These are phyloP conservation scores for Blomia tropicalis DNA, from an alignment of 2,888 invertebrate genomes.

Conservation along the genomic window DNA sequence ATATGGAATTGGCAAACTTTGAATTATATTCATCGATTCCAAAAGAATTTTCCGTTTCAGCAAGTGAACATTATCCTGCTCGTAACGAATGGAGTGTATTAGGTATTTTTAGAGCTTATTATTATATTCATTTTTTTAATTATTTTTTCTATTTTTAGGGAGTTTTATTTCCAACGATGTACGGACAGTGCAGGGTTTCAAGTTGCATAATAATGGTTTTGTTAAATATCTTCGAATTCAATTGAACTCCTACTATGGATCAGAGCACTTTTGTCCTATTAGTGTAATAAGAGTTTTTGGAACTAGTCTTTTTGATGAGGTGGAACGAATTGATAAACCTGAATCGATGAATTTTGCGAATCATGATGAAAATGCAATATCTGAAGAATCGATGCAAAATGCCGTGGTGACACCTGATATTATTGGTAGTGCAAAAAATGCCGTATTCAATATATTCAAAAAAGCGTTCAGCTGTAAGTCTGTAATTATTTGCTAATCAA, in stretches of 20 bases:
- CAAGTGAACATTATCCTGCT: slow-evolving; percentile 73
- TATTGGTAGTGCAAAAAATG: slow-evolving; percentile 69
- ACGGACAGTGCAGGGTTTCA: slow-evolving; percentile 68
- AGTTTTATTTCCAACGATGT: slow-evolving; percentile 73
- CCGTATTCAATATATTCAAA: slow-evolving; percentile 76
- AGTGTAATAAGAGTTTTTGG: slow-evolving; percentile 87
- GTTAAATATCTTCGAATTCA: slow-evolving; percentile 78
- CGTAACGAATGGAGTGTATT: slow-evolving; percentile 62
- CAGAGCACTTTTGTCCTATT: slow-evolving; percentile 91
- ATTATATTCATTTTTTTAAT: not conserved
- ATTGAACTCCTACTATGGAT: slow-evolving; percentile 79
- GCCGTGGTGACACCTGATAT: slow-evolving; percentile 29
- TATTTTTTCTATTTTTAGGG: slow-evolving; percentile 46
- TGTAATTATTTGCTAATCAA: not conserved
- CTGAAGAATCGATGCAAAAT: slow-evolving; percentile 5
- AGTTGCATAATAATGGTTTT: slow-evolving; percentile 54
- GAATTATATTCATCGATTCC: slow-evolving; percentile 95
- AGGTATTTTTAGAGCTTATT: not conserved
- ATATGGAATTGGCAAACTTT: slow-evolving; percentile 84
- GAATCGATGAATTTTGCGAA: slow-evolving; percentile 27
- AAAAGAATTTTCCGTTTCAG: slow-evolving; percentile 68
- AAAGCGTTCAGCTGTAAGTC: slow-evolving; percentile 44
- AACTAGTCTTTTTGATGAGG: slow-evolving; percentile 53
- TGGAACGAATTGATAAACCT: slow-evolving; percentile 70
- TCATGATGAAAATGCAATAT: slow-evolving; percentile 33